These are phyloP conservation scores for Drosophila paucipuncta DNA, from an alignment of 2,888 invertebrate genomes.

Conservation along the genomic window DNA sequence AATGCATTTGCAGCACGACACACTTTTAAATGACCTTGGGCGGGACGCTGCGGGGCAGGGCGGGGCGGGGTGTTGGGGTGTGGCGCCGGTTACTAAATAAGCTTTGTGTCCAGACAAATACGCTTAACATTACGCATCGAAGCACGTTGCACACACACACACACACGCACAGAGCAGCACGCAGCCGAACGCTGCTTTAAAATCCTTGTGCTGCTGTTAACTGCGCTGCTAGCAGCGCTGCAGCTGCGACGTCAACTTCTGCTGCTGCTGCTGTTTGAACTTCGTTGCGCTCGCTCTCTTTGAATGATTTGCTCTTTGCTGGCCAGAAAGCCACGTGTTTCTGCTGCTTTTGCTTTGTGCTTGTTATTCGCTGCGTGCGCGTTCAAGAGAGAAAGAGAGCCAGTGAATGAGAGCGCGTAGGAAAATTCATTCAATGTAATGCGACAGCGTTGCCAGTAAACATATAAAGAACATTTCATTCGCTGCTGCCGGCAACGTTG, in stretches of 20 bases:
- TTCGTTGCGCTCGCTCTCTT: constrained; percentile 35
- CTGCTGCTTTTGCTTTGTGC: constrained; percentile 59
- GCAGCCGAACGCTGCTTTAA: constrained; percentile 7
- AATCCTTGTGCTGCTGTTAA: constrained; percentile 22
- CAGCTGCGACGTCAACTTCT: constrained; percentile 21
- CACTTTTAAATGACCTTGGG: constrained; percentile 48
- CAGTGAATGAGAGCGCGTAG: neutral
- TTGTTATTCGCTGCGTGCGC: constrained; percentile 64
- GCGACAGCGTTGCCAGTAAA: constrained; percentile 51
- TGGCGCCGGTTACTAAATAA: constrained; percentile 44
- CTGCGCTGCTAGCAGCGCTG: constrained; percentile 42
- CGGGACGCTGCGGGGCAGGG: constrained; percentile 32
- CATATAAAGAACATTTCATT: constrained; percentile 2
- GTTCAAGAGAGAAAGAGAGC: constrained; percentile 5
- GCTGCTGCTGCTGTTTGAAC: neutral
- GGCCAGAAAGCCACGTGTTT: constrained; percentile 65
- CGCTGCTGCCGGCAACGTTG: constrained; percentile 1
- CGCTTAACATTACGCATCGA: constrained; percentile 24
- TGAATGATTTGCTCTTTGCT: constrained; percentile 51
- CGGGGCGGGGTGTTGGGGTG: constrained; percentile 27
- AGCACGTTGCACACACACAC: constrained; percentile 13
- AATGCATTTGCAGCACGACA: constrained; percentile 14
- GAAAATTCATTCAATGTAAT: constrained; percentile 12
- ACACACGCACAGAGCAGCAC: neutral
- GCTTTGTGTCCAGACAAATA: constrained; percentile 35